Percentiles rank a stretch among this genome's conserved stretches.
These are phyloP conservation scores for Neoscelio sp. DNA, from an alignment of 2,888 invertebrate genomes.

Conservation along the genomic window DNA sequence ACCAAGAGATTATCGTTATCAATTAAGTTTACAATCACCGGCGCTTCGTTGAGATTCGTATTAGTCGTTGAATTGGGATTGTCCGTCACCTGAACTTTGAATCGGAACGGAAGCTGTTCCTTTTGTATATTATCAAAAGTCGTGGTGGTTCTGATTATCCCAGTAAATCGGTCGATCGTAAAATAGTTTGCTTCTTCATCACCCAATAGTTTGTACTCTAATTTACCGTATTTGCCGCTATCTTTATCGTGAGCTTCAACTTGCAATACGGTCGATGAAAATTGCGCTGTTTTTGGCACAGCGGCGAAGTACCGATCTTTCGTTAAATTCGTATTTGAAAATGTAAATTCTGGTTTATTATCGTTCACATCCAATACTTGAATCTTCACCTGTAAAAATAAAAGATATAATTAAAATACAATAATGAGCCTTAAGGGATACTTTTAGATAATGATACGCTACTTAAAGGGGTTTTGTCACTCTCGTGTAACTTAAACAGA, in stretches of 20 bases:
- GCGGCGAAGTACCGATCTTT: conserved; percentile 92
- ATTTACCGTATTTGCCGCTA: conserved; percentile 91
- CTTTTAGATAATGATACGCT: too few species aligned
- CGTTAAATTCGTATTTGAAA: conserved; percentile 86
- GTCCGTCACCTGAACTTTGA: conserved; percentile 86
- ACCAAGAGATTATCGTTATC: conserved; percentile 91
- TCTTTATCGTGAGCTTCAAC: conserved; percentile 95
- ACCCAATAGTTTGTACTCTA: conserved; percentile 88
- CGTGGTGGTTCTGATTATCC: conserved; percentile 90
- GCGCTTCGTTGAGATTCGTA: conserved; percentile 86
- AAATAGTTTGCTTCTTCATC: conserved; percentile 87
- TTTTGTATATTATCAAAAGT: conserved; percentile 88
- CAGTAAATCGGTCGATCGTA: conserved; percentile 89
- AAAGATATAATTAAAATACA: not conserved
- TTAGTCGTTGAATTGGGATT: conserved; percentile 87
- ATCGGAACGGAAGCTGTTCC: conserved; percentile 88
- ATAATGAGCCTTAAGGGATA: too few species aligned
- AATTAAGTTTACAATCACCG: conserved; percentile 91
- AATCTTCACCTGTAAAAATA: conserved; percentile 86
- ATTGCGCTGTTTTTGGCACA: conserved; percentile 88
- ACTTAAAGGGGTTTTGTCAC: too few species aligned
- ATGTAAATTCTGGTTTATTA: conserved; percentile 92
- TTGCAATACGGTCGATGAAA: conserved; percentile 91
- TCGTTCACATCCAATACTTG: conserved; percentile 95
- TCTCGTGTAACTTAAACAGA: too few species aligned